phyloP scores from a whole-genome alignment of 2,797 vertebrate species.

The Sebastes itinus region DNA sequence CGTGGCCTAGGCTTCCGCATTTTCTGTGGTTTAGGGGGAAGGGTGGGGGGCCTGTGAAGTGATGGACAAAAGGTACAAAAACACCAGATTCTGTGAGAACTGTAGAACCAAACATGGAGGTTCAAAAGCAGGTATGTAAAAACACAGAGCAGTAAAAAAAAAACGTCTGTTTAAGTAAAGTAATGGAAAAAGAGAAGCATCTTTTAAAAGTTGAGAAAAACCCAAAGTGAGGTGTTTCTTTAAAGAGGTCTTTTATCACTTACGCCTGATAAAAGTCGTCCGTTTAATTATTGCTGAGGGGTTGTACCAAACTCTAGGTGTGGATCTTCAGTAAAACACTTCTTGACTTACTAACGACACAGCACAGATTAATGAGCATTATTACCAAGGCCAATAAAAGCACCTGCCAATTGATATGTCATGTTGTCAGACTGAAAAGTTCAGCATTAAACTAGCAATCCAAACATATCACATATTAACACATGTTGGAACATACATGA shows the following conservation, averaged over 20 bases:
- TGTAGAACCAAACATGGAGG: constrained; percentile 8
- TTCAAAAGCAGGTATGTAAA: constrained; percentile 34
- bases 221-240: constrained; percentile 2
- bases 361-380: neutral
- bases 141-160: neutral
- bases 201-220: neutral
- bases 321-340: constrained; percentile 7
- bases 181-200: neutral
- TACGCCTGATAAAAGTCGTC: constrained; percentile 14
- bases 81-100: constrained; percentile 62
- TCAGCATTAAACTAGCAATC: neutral
- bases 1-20: constrained; percentile 99
- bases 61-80: constrained; percentile 74
- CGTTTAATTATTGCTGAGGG: constrained; percentile 30
- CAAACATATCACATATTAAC: neutral
- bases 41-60: constrained; percentile 95
- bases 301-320: neutral
- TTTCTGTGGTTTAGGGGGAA: constrained; percentile 99
- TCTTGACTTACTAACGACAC: constrained; percentile 9
- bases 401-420: neutral
- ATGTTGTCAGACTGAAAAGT: neutral
- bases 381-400: constrained; percentile 3
- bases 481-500: neutral
- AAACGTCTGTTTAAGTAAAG: neutral
- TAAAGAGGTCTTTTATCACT: constrained; percentile 18